Conservation (phyloP, 2,113 vertebrate genomes). For the Thalassarche chlororhynchos region DNA sequence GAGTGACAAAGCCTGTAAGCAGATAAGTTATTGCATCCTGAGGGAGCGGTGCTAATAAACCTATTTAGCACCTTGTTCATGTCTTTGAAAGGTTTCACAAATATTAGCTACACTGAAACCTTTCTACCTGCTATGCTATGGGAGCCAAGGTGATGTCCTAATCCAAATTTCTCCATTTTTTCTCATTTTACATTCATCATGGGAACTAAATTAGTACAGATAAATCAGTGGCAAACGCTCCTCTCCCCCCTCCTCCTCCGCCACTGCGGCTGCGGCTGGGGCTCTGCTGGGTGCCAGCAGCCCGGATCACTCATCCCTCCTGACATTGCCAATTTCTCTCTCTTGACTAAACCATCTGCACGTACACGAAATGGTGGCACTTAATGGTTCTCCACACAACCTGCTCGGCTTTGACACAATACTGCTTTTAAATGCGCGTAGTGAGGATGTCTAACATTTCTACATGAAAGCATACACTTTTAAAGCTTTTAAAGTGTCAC, state of each 20-base stretch:
- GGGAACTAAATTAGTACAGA: not conserved
- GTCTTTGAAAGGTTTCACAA: not conserved
- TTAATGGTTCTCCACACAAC: not conserved
- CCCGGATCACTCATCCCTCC: not conserved
- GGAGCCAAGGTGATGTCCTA: not conserved
- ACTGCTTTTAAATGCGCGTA: not conserved
- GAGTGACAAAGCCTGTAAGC: not conserved
- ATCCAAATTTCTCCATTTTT: not conserved
- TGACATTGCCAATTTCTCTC: conserved; percentile 20
- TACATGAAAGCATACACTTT: not conserved
- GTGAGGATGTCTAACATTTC: not conserved
- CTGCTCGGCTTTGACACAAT: not conserved
- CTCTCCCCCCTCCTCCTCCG: not conserved
- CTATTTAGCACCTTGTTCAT: not conserved
- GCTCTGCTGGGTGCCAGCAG: not conserved
- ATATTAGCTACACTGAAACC: not conserved
- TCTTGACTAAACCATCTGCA: not conserved
- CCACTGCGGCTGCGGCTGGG: accelerated
- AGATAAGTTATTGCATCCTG: not conserved
- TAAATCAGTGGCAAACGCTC: not conserved
- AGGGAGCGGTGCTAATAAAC: not conserved
- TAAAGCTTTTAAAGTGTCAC: not conserved
- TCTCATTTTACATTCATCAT: not conserved
- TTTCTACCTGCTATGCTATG: not conserved
- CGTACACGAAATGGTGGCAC: not conserved